A percentile compares a stretch with the other conserved stretches of the same genome.
These are phyloP conservation scores for Cistogaster globosa DNA, from an alignment of 2,888 invertebrate genomes.

Conservation along the genomic window DNA sequence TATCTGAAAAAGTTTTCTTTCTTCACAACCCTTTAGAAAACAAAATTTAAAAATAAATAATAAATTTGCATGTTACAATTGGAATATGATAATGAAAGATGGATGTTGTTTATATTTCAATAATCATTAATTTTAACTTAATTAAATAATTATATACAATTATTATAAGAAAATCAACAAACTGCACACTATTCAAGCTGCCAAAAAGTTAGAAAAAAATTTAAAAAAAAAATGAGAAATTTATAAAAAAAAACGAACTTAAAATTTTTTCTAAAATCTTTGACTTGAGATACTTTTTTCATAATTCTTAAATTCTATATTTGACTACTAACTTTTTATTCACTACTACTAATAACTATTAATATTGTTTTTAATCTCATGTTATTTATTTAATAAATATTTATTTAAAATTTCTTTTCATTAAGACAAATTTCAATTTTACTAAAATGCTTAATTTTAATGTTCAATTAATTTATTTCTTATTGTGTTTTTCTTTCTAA, in stretches of 20 bases:
- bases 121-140: too few relatives aligned
- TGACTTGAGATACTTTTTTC: background rate
- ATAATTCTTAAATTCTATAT: constrained; percentile 58
- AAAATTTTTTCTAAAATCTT: background rate
- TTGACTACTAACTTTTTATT: constrained; percentile 58
- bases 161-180: background rate
- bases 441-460: constrained; percentile 45
- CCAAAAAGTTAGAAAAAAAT: background rate
- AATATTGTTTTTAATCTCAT: constrained; percentile 22
- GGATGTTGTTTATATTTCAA: too few relatives aligned
- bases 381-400: constrained; percentile 38
- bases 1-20: too few relatives aligned
- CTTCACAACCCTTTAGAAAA: too few relatives aligned
- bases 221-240: background rate
- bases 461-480: constrained; percentile 33
- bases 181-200: background rate
- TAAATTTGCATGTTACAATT: too few relatives aligned
- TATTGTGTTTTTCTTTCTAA: constrained; percentile 26
- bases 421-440: constrained; percentile 54
- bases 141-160: too few relatives aligned
- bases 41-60: too few relatives aligned
- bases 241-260: background rate
- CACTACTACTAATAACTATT: constrained; percentile 25
- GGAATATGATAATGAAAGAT: too few relatives aligned
- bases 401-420: constrained; percentile 16